These are phyloP conservation scores for Dromiciops gliroides DNA, from an alignment of 2,113 vertebrate species.

Conservation along the genomic window DNA sequence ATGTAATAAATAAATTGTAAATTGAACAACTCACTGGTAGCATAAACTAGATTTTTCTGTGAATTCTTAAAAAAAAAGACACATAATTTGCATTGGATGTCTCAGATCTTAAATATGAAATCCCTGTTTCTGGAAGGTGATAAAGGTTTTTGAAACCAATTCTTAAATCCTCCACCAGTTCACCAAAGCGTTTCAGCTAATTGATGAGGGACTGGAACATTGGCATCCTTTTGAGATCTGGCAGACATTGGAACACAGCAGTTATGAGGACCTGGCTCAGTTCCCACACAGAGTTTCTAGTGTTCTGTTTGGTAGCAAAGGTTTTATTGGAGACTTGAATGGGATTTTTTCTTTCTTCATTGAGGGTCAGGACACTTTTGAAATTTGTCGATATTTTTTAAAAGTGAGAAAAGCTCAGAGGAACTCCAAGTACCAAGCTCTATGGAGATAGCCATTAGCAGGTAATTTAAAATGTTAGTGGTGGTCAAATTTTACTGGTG, in stretches of 20 bases:
- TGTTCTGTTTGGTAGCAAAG: conserved; percentile 23
- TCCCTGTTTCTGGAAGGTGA: conserved; percentile 50
- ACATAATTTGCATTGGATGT: conserved; percentile 11
- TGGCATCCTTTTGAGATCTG: conserved; percentile 49
- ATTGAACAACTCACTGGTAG: conserved; percentile 55
- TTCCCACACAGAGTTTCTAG: not conserved
- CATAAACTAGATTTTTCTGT: conserved; percentile 41
- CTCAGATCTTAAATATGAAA: conserved; percentile 52
- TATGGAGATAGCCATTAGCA: conserved; percentile 31
- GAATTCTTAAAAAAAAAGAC: conserved; percentile 36
- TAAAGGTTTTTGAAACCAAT: conserved; percentile 48
- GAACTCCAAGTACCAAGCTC: conserved; percentile 46
- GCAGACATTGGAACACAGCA: conserved; percentile 31
- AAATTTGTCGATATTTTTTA: conserved; percentile 46
- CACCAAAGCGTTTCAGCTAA: conserved; percentile 57
- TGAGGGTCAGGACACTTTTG: conserved; percentile 39
- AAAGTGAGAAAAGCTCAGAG: conserved; percentile 38
- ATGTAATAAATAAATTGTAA: conserved; percentile 74
- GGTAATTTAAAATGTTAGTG: conserved; percentile 64
- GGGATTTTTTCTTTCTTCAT: not conserved
- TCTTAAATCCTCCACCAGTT: conserved; percentile 54
- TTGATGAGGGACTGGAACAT: conserved; percentile 29
- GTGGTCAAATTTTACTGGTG: conserved; percentile 46
- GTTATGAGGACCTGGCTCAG: not conserved
- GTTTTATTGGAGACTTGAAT: conserved; percentile 19